A percentile compares a stretch with the other conserved stretches of the same genome.
Evolutionary conservation across 2,888 invertebrate species (phyloP).

Genomic region (Scotopteryx bipunctaria): DNA sequence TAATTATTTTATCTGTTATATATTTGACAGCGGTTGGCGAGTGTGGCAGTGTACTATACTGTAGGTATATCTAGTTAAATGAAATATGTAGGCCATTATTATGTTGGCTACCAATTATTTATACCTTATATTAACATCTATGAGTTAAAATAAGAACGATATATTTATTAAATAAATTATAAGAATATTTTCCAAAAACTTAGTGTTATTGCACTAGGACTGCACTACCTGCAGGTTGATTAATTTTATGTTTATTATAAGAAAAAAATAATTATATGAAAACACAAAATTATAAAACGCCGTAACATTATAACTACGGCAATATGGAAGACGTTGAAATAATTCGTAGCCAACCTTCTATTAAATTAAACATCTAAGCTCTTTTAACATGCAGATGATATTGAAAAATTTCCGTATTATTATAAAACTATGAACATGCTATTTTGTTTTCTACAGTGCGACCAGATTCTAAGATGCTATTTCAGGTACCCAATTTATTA

Average conservation of each 20-base stretch:
- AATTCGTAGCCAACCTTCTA: slow-evolving; percentile 81
- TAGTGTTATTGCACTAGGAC: slow-evolving; percentile 75
- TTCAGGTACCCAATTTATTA: slow-evolving; percentile 27
- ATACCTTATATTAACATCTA: slow-evolving; percentile 47
- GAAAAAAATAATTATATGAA: slow-evolving; percentile 36
- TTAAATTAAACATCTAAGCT: slow-evolving; percentile 66
- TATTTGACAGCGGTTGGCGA: slow-evolving; percentile 78
- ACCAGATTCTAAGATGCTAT: slow-evolving; percentile 19
- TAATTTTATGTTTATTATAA: slow-evolving; percentile 43
- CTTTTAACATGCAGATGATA: slow-evolving; percentile 53
- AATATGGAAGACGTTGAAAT: slow-evolving; percentile 80
- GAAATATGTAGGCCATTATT: slow-evolving; percentile 69
- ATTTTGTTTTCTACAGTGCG: slow-evolving; percentile 35
- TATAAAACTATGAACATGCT: slow-evolving; percentile 32
- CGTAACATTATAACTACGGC: slow-evolving; percentile 48
- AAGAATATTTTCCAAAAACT: slow-evolving; percentile 58
- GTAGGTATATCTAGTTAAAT: slow-evolving; percentile 52
- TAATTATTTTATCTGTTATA: slow-evolving; percentile 38
- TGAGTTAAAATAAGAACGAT: slow-evolving; percentile 45
- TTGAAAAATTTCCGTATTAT: slow-evolving; percentile 24
- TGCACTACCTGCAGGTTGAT: slow-evolving; percentile 65
- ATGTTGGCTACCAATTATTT: slow-evolving; percentile 82
- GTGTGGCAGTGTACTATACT: slow-evolving; percentile 71
- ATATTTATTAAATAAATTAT: slow-evolving; percentile 66
- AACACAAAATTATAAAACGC: slow-evolving; percentile 37